Evolutionary conservation across 2,797 vertebrate species (phyloP).

Genomic region (Acrossocheilus fasciatus): DNA sequence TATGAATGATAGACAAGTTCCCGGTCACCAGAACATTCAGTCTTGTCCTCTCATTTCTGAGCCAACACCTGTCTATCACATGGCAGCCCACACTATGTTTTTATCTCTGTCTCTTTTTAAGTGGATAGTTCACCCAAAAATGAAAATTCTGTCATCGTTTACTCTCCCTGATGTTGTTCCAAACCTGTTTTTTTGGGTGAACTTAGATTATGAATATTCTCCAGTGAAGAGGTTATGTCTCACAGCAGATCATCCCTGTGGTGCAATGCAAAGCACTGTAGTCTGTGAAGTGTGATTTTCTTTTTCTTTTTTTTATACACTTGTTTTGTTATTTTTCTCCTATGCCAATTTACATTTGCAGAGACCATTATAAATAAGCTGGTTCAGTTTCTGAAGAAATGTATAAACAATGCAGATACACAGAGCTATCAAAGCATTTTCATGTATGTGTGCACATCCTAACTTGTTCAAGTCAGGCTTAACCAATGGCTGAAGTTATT

Average conservation of each 20-base stretch:
- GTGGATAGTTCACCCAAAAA: background rate
- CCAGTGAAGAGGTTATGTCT: slow-evolving; percentile 19
- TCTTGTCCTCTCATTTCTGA: background rate
- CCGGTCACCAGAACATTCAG: background rate
- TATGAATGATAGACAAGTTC: background rate
- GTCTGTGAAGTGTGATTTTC: background rate
- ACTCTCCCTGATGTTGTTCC: background rate
- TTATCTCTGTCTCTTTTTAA: background rate
- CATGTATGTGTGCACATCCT: background rate
- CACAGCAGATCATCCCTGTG: slow-evolving; percentile 26
- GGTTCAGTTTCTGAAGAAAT: background rate
- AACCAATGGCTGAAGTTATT: background rate
- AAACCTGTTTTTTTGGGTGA: background rate
- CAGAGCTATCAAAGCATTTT: background rate
- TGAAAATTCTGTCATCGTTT: background rate
- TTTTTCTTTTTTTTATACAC: background rate
- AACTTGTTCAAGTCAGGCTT: background rate
- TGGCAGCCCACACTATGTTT: background rate
- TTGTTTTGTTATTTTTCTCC: background rate
- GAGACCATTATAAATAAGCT: background rate
- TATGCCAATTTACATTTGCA: background rate
- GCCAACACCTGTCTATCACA: background rate
- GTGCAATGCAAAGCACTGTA: background rate
- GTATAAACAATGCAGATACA: background rate
- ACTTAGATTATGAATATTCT: slow-evolving; percentile 18